Evolutionary conservation across 1,140 invertebrate genomes (phyloP).

Genomic region (Drosophila ercepeae): DNA sequence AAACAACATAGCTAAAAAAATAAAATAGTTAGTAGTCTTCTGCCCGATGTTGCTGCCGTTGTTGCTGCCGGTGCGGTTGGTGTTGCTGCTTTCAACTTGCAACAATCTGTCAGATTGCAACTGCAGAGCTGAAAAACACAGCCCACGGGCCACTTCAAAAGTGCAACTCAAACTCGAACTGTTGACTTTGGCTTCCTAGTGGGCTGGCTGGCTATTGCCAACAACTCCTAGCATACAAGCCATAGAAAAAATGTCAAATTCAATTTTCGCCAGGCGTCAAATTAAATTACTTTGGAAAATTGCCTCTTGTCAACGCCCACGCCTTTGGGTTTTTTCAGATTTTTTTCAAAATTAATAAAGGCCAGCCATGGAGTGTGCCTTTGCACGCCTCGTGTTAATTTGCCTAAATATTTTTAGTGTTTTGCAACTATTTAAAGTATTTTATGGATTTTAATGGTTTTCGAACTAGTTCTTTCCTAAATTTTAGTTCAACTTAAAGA

Average conservation of each 20-base stretch:
- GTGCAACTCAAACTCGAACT: conserved; percentile 28
- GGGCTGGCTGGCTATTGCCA: conserved; percentile 55
- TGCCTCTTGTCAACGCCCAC: conserved; percentile 65
- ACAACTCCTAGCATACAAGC: conserved; percentile 2
- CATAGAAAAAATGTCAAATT: conserved; percentile 67
- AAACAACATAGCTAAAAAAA: background rate
- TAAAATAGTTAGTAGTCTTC: conserved; percentile 44
- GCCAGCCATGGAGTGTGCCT: conserved; percentile 37
- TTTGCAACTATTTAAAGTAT: conserved; percentile 17
- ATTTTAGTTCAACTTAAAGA: too few species aligned
- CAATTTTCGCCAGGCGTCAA: conserved; percentile 66
- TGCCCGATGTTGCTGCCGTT: conserved; percentile 53
- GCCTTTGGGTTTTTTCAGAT: background rate
- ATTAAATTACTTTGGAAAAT: conserved; percentile 74
- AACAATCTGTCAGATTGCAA: conserved; percentile 34
- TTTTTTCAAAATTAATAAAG: background rate
- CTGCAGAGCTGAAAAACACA: conserved; percentile 22
- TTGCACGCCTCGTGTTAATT: conserved; percentile 57
- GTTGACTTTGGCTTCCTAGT: conserved; percentile 57
- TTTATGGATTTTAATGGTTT: too few species aligned
- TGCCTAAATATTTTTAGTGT: conserved; percentile 28
- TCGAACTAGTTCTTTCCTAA: background rate
- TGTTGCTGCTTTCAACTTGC: conserved; percentile 1
- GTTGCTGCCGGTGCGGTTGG: conserved; percentile 6
- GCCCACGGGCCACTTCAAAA: conserved; percentile 44